These are phyloP conservation scores for Schizothorax lantsangensis DNA, from an alignment of 2,797 vertebrate species.

Conservation along the genomic window DNA sequence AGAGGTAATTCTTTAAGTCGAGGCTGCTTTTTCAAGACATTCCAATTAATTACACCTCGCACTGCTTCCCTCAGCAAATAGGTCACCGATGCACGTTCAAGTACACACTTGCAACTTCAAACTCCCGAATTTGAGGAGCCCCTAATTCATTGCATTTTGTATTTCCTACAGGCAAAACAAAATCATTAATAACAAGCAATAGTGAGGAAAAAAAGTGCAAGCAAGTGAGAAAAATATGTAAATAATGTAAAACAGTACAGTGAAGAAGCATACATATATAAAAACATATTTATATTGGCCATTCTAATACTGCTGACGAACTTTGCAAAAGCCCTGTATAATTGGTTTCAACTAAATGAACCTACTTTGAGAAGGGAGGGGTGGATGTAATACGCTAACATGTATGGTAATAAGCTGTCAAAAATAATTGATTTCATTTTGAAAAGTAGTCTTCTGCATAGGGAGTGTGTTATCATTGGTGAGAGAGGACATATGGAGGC, in stretches of 20 bases:
- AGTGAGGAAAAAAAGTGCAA: slow-evolving; percentile 32
- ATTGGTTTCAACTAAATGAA: slow-evolving; percentile 56
- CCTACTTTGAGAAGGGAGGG: slow-evolving; percentile 50
- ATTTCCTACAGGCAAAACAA: slow-evolving; percentile 34
- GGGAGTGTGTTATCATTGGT: slow-evolving; percentile 65
- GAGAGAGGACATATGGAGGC: slow-evolving; percentile 72
- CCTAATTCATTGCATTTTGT: slow-evolving; percentile 35
- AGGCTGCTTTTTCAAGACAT: slow-evolving; percentile 30
- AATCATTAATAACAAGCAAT: slow-evolving; percentile 45
- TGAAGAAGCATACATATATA: not conserved
- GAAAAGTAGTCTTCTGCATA: slow-evolving; percentile 65
- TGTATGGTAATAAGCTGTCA: slow-evolving; percentile 78
- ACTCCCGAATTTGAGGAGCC: slow-evolving; percentile 29
- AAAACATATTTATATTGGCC: slow-evolving; percentile 44
- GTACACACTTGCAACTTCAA: slow-evolving; percentile 25
- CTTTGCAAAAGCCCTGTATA: slow-evolving; percentile 38
- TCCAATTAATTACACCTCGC: slow-evolving; percentile 50
- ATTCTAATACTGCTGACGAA: slow-evolving; percentile 41
- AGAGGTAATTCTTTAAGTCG: slow-evolving; percentile 47
- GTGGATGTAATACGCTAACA: slow-evolving; percentile 58
- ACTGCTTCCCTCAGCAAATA: slow-evolving; percentile 39
- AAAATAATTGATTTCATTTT: slow-evolving; percentile 73
- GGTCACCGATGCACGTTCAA: slow-evolving; percentile 32
- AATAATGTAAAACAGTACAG: slow-evolving; percentile 39
- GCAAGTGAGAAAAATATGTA: slow-evolving; percentile 37